Conservation (phyloP, 2,113 vertebrate species). For the Origma solitaria region DNA sequence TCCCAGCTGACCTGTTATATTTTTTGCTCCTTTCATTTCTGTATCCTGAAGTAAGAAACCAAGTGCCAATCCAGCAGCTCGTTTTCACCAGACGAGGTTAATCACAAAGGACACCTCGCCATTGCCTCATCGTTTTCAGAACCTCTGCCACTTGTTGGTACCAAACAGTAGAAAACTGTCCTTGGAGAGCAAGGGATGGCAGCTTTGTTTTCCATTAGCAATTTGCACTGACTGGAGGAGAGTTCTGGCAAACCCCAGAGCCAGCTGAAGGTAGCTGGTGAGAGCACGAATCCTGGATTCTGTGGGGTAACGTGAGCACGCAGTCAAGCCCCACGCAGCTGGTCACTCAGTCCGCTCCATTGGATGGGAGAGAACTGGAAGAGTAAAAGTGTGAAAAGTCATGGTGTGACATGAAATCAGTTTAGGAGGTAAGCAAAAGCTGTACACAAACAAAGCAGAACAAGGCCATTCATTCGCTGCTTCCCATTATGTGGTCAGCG, state of each 20-base stretch:
- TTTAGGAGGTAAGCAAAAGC: not conserved
- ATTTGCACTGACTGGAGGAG: not conserved
- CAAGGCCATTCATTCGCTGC: not conserved
- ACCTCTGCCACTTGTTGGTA: not conserved
- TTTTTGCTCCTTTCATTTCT: not conserved
- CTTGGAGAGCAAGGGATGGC: not conserved
- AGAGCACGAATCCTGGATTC: accelerated
- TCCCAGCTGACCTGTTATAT: not conserved
- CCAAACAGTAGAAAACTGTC: not conserved
- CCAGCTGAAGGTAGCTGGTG: not conserved
- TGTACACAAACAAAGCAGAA: not conserved
- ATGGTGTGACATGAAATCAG: not conserved
- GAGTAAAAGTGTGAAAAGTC: not conserved
- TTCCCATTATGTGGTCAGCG: not conserved
- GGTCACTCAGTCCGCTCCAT: not conserved
- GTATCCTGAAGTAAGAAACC: not conserved
- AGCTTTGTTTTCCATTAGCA: not conserved
- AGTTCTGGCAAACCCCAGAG: not conserved
- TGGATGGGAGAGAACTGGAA: not conserved
- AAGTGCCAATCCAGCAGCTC: not conserved
- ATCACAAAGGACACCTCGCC: not conserved
- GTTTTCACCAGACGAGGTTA: not conserved
- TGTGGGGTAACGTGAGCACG: too few relatives aligned
- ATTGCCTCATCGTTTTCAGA: accelerated
- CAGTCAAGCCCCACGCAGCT: not conserved